A percentile compares a stretch with the other conserved stretches of the same genome.
These are phyloP conservation scores for Ceratosolen solmsi DNA, from an alignment of 1,140 invertebrate species.

Conservation along the genomic window DNA sequence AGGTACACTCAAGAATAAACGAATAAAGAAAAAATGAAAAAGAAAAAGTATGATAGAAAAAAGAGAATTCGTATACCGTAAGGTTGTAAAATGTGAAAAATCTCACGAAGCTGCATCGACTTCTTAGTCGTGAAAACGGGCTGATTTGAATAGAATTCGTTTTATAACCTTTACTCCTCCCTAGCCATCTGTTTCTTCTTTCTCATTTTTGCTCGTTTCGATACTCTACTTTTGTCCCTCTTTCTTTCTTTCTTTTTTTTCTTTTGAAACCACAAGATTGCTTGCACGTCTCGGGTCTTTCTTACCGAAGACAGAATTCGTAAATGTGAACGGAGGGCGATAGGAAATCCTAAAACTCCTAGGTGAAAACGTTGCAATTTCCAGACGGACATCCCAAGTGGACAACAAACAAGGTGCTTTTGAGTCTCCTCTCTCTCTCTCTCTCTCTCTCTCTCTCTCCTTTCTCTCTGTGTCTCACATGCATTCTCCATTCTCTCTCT, in stretches of 20 bases:
- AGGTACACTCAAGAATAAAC: neutral
- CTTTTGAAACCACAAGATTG: neutral
- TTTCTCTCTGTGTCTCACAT: constrained; percentile 21
- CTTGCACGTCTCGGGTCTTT: neutral
- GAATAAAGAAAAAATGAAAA: neutral
- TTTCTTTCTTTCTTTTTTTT: neutral
- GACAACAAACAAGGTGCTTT: constrained; percentile 64
- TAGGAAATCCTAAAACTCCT: constrained; percentile 58
- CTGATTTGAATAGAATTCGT: constrained; percentile 39
- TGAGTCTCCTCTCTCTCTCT: constrained; percentile 54
- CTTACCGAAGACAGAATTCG: neutral
- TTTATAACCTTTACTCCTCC: neutral
- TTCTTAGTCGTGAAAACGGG: neutral
- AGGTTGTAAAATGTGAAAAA: constrained; percentile 16
- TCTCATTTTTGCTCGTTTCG: neutral
- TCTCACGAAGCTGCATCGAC: no score
- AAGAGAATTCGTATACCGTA: neutral
- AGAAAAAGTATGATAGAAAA: neutral
- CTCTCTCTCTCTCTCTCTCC: constrained; percentile 18
- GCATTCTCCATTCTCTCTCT: neutral
- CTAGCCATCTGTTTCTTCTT: neutral
- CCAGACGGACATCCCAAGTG: constrained; percentile 58
- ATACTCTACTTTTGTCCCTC: neutral
- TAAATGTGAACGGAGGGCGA: constrained; percentile 7
- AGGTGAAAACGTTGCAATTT: constrained; percentile 61